A percentile compares a stretch with the other conserved stretches of the same genome.
These are phyloP conservation scores for Catalaphyllia jardinei DNA, from an alignment of 64 coral and sea anemone genomes.

Conservation along the genomic window DNA sequence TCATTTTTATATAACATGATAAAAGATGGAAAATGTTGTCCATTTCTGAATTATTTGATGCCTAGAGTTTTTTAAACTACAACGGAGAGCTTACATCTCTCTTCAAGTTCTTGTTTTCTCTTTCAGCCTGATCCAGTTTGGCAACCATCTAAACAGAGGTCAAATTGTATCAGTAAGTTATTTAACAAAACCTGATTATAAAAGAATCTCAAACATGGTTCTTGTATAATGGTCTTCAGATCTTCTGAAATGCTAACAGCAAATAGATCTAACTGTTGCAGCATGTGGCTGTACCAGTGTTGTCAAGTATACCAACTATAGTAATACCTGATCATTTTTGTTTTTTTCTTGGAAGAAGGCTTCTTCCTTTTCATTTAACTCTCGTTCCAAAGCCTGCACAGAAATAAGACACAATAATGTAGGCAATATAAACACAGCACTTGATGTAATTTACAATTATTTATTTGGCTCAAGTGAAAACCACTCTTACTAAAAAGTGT, in stretches of 20 bases:
- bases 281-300: too few relatives aligned
- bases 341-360: conserved; percentile 75
- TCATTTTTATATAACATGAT: too few relatives aligned
- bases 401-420: background rate
- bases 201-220: too few relatives aligned
- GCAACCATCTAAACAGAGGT: conserved; percentile 53
- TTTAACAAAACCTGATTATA: too few relatives aligned
- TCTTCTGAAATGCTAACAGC: too few relatives aligned
- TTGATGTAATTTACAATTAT: background rate
- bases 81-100: conserved; percentile 58
- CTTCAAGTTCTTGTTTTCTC: conserved; percentile 87
- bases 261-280: too few relatives aligned
- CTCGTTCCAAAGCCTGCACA: conserved; percentile 71
- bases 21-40: too few relatives aligned
- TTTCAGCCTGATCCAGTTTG: conserved; percentile 72
- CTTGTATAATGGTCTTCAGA: too few relatives aligned
- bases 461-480: too few relatives aligned
- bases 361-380: conserved; percentile 80
- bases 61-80: background rate
- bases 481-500: too few relatives aligned
- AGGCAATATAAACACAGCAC: background rate
- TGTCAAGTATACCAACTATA: too few relatives aligned
- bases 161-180: background rate
- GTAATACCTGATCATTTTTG: conserved; percentile 64
- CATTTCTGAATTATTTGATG: background rate